phyloP scores from a whole-genome alignment of 2,888 invertebrate genomes.

The Euclidia mi region DNA sequence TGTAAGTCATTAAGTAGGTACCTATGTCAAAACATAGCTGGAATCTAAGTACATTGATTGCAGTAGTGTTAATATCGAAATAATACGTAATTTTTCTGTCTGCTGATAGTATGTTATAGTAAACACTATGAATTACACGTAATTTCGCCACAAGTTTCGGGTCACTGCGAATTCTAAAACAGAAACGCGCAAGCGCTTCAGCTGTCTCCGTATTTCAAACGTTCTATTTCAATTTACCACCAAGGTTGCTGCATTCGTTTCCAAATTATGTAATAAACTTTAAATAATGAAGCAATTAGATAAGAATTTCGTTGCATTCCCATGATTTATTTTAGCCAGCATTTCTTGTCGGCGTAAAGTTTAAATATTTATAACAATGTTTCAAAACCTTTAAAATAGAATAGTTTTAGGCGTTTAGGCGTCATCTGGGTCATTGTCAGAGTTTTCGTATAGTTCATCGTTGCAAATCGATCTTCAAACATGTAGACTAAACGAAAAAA shows the following conservation, averaged over 20 bases:
- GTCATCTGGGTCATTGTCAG: too few species aligned
- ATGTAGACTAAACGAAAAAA: too few species aligned
- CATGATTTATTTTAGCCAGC: conserved; percentile 4
- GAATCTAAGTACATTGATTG: too few species aligned
- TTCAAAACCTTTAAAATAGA: not conserved
- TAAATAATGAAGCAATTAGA: conserved; percentile 12
- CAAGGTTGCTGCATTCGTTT: conserved; percentile 59
- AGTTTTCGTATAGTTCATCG: too few species aligned
- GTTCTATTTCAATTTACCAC: conserved; percentile 58
- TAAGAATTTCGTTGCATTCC: conserved; percentile 16
- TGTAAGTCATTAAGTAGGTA: too few species aligned
- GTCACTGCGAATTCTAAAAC: conserved; percentile 33
- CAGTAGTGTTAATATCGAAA: too few species aligned
- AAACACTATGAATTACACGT: conserved; percentile 1
- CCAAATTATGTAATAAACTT: conserved; percentile 39
- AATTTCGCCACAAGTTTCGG: conserved; percentile 24
- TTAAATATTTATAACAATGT: not conserved
- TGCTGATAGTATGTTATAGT: too few species aligned
- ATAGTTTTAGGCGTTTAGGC: not conserved
- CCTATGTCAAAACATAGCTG: too few species aligned
- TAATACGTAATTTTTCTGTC: too few species aligned
- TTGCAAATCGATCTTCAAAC: too few species aligned
- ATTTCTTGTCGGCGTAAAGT: not conserved
- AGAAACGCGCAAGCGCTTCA: conserved; percentile 39
- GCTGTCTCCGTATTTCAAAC: conserved; percentile 56